Base-by-base conservation (phyloP, 2,797 vertebrate genomes). In the Squalus acanthias region DNA sequence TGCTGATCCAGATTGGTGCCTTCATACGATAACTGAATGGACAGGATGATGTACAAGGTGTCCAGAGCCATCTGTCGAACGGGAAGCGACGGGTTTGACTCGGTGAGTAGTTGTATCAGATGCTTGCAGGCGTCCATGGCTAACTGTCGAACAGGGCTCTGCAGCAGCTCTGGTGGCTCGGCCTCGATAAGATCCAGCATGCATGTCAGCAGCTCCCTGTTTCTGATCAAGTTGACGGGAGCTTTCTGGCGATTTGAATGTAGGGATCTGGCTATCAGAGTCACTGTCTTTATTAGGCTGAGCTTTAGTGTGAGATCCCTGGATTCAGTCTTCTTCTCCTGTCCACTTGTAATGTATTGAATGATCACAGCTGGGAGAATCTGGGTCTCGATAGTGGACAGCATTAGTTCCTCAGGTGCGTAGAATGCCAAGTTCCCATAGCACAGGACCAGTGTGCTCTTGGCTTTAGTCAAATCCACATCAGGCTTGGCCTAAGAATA, bases 381-480 rank as follows among this genome's bases (percentile, higher is more conserved):
- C 39, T 95, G 93, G 10, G 57, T 50, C 46, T 95, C 93, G 5
- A 74, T 95, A 74, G 46, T 95, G 26, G 46, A 29, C 93, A 95
- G n/a, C 22, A 74, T 12, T 26, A 29, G 69, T 50, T 95, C 67
- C 26, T 95, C 93, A 29, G 93, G 93, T 46, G 93, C 69, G 17
- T 95, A 57, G 39, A 39, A 39, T 39, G 39, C 39, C 39, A 39
- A 39, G 39, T 39, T 39, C 39, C 39, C 39, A 39, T 74, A 95
- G 70, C 93, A 95, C 93, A 95, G 50, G 6, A 95, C 69, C 5
- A 95, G 26, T 15, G 93, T 95, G 46, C 93, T 95, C 22, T 29
- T 72, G 7, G 26, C 93, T 53, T 72, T n/a, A 70, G 24, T 67
- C 39, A 72, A 10, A 24, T 95, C 67, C 39, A 72, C 3, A 46